phyloP scores from a whole-genome alignment of 1,140 invertebrate species.

The Augochlora pura region DNA sequence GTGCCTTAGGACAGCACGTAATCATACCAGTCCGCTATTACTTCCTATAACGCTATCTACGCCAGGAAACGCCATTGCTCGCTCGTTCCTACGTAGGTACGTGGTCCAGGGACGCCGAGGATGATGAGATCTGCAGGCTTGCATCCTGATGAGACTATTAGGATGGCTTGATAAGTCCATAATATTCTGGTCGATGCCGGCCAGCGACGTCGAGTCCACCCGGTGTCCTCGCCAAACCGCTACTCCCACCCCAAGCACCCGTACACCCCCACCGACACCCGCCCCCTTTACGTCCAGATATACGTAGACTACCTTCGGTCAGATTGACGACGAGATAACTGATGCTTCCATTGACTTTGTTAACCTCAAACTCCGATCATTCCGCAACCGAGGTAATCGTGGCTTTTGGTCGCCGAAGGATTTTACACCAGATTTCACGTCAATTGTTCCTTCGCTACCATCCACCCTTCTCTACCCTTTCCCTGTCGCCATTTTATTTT shows the following conservation, averaged over 20 bases:
- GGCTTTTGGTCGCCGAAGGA: slow-evolving; percentile 41
- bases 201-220: slow-evolving; percentile 69
- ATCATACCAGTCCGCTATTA: slow-evolving; percentile 69
- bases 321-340: slow-evolving; percentile 66
- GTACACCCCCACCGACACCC: slow-evolving; percentile 7
- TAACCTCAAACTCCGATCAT: slow-evolving; percentile 63
- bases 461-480: not conserved
- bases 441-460: slow-evolving; percentile 35
- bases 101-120: slow-evolving; percentile 66
- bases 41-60: slow-evolving; percentile 71
- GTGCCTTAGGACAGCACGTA: slow-evolving; percentile 65
- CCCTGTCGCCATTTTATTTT: no score
- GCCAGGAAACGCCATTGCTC: slow-evolving; percentile 67
- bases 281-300: slow-evolving; percentile 52
- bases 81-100: slow-evolving; percentile 68
- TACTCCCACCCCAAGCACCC: slow-evolving; percentile 32
- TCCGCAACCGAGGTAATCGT: slow-evolving; percentile 53
- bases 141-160: slow-evolving; percentile 80
- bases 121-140: slow-evolving; percentile 78
- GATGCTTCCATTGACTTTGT: slow-evolving; percentile 67
- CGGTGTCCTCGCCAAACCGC: slow-evolving; percentile 67
- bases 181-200: slow-evolving; percentile 75
- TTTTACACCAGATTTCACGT: slow-evolving; percentile 33
- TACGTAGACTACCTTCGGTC: slow-evolving; percentile 57
- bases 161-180: slow-evolving; percentile 78